Conservation (phyloP, 2,113 vertebrate genomes). For the Campylomormyrus numenius region DNA sequence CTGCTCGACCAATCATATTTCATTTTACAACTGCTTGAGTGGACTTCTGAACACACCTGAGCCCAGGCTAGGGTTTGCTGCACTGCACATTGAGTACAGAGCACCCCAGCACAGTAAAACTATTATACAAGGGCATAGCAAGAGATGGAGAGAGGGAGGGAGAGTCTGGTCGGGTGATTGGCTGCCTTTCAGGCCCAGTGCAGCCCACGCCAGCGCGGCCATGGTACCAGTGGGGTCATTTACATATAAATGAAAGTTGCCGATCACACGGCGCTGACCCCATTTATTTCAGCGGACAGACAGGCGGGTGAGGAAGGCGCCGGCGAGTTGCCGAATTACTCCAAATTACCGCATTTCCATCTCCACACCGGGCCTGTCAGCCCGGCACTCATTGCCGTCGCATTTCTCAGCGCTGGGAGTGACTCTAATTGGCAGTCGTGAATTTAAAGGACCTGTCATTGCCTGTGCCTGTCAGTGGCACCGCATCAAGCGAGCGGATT, state of each 20-base stretch:
- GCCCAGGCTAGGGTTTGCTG: neutral
- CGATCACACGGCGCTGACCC: slow-evolving; percentile 71
- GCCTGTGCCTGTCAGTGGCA: slow-evolving; percentile 52
- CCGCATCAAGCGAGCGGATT: slow-evolving; percentile 45
- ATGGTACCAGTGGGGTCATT: slow-evolving; percentile 62
- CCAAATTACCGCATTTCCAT: slow-evolving; percentile 74
- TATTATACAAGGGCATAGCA: slow-evolving; percentile 8
- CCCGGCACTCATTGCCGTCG: slow-evolving; percentile 51
- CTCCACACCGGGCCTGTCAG: slow-evolving; percentile 65
- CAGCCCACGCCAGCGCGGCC: slow-evolving; percentile 29
- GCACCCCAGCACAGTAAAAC: neutral
- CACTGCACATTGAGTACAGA: neutral
- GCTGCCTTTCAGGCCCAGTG: slow-evolving; percentile 30
- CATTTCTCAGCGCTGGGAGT: slow-evolving; percentile 50
- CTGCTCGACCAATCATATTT: neutral
- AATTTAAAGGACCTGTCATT: slow-evolving; percentile 65
- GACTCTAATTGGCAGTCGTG: slow-evolving; percentile 66
- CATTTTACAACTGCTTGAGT: neutral
- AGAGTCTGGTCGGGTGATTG: slow-evolving; percentile 19
- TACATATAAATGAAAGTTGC: slow-evolving; percentile 81
- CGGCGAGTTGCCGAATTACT: slow-evolving; percentile 68
- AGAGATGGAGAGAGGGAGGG: slow-evolving; percentile 16
- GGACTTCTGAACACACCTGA: neutral
- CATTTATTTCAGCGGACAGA: slow-evolving; percentile 70
- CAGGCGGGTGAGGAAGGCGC: slow-evolving; percentile 61